Base-by-base conservation (phyloP, 2,888 invertebrate species). In the Drosophila barbarae region DNA sequence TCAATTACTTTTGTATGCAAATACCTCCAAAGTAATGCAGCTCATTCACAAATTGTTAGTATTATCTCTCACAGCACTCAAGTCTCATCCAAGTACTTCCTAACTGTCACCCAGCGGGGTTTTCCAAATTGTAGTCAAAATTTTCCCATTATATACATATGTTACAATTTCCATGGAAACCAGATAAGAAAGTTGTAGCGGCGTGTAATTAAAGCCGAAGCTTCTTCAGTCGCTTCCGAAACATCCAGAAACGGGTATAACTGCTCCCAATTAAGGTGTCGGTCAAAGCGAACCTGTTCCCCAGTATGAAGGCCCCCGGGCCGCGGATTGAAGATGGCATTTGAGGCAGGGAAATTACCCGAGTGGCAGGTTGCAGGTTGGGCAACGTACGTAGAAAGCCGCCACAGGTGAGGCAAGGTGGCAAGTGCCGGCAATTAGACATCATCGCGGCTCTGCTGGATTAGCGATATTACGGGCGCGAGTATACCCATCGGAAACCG, bases 211-310 rank as follows among this genome's bases (percentile, higher is more conserved):
- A 69, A 69, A 69, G 64, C 34, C 34, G 50, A 61, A 30, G 53
- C 49, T 34, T 50, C 56, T 34, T 15, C 49, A 38, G 50, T 44
- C 30, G 65, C 69, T 69, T 69, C 69, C 69, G 69, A 69, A 69
- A 69, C 69, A 71, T 47, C 42, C 36, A 68, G 65, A 80, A 81
- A 81, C 81, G 66, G 72, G 81, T 85, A 84, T 66, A 80, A 77
- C 85, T 69, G 73, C 74, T 56, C 50, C 46, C 77, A 83, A 79
- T 85, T 84, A 84, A 77, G 74, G 63, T 71, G 70, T 74, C 71
- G 84, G 84, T 78, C 82, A 79, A 76, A 51, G 26, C 56, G 57
- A 84, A 84, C 78, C 79, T 65, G 78, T 79, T 79, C 68, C 53
- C 66, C 65, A 38, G 38, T 38, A 8, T 13, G 8, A 30, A 44